A percentile compares a stretch with the other conserved stretches of the same genome.
These are phyloP conservation scores for Drosophila sproati DNA, from an alignment of 1,140 invertebrate species.

Conservation along the genomic window DNA sequence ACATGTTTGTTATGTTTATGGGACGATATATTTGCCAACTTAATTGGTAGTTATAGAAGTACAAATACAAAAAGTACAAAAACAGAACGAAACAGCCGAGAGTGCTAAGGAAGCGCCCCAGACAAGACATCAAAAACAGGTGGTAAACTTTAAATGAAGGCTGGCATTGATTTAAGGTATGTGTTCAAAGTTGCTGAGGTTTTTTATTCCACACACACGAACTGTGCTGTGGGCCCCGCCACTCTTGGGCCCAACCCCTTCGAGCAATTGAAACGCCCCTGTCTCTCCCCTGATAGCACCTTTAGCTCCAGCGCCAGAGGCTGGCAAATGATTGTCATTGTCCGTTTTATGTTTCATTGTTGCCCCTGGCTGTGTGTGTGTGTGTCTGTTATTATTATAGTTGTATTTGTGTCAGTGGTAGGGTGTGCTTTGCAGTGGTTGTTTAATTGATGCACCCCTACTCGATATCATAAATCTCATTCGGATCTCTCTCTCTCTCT, in stretches of 20 bases:
- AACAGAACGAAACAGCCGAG: slow-evolving; percentile 14
- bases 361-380: slow-evolving; percentile 8
- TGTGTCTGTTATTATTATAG: slow-evolving; percentile 11
- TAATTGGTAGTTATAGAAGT: slow-evolving; percentile 79
- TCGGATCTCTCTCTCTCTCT: background rate
- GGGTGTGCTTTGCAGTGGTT: slow-evolving; percentile 26
- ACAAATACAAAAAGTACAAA: slow-evolving; percentile 41
- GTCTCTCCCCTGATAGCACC: slow-evolving; percentile 15
- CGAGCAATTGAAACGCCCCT: slow-evolving; percentile 20
- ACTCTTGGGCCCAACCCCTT: background rate
- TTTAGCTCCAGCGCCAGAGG: background rate
- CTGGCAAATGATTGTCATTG: slow-evolving; percentile 57
- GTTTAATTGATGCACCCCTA: slow-evolving; percentile 54
- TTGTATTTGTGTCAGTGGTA: slow-evolving; percentile 24
- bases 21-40: slow-evolving; percentile 70
- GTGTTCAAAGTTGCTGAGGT: too few species aligned
- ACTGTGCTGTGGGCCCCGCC: background rate
- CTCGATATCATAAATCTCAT: slow-evolving; percentile 56
- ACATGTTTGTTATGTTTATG: slow-evolving; percentile 58
- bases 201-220: background rate
- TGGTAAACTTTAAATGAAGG: too few species aligned
- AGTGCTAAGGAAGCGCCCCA: background rate
- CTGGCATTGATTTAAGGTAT: too few species aligned
- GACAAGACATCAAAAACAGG: background rate
- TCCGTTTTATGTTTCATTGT: slow-evolving; percentile 49